Evolutionary conservation across 37 sponge, comb jelly and placozoan genomes (phyloP).

Genomic region (Aphrocallistes beatrix): DNA sequence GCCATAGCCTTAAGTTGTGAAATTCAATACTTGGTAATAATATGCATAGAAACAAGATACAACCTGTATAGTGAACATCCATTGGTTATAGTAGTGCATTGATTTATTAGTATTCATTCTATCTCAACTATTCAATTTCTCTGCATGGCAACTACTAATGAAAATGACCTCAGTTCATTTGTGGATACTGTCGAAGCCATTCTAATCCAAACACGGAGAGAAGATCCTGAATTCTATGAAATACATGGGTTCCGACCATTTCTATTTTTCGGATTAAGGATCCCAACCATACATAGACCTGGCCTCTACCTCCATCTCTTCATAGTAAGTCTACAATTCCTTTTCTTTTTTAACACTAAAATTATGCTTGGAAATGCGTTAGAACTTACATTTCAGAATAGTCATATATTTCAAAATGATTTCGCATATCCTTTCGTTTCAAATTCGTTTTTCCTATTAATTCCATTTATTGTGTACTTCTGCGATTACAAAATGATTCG

Average conservation of each 20-base stretch:
- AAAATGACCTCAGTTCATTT: neutral
- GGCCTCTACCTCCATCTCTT: constrained; percentile 1
- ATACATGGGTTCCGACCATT: neutral
- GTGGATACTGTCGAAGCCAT: neutral
- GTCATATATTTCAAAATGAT: neutral
- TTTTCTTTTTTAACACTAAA: neutral
- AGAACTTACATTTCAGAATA: neutral
- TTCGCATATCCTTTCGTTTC: neutral
- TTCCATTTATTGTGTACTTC: constrained; percentile 16
- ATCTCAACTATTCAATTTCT: too few relatives aligned
- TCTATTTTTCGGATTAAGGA: constrained; percentile 8
- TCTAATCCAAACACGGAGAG: neutral
- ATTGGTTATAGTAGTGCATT: too few relatives aligned
- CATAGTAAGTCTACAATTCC: neutral
- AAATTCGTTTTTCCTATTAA: neutral
- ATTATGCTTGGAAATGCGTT: neutral
- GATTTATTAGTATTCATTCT: too few relatives aligned
- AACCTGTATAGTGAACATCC: too few relatives aligned
- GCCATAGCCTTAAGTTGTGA: too few relatives aligned
- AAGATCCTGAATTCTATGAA: neutral
- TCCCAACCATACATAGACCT: neutral
- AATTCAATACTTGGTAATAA: too few relatives aligned
- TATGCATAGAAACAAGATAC: too few relatives aligned
- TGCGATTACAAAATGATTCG: neutral
- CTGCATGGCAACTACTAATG: neutral